Evolutionary conservation across 2,888 invertebrate species (phyloP), one percentile per base, ranked within the genome.

Genomic region (Ecdyonurus torrentis): DNA sequence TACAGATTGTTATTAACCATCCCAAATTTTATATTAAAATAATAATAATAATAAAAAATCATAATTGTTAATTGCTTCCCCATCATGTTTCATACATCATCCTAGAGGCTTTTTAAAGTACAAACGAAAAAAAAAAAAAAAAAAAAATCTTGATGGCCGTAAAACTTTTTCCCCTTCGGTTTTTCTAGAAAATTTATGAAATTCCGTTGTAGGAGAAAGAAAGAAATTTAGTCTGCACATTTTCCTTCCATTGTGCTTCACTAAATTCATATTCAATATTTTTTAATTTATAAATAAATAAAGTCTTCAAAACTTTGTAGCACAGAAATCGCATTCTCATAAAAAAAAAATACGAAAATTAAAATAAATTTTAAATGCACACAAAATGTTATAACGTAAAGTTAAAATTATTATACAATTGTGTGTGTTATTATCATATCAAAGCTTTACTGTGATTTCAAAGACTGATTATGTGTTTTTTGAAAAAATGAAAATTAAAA

Each of bases 401-500:
- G 37, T 10, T 10, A 37, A 37, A 37, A 37, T 37, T 37, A 37
- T 37, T 10, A 63, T 60, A 63, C 60, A 19, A 52, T 61, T 61
- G 61, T 64, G 64, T 65, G 63, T 60, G 61, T 63, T 52, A 60
- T 61, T 64, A 74, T 75, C 77, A 77, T 78, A 78, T 78, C 78
- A 77, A 77, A 77, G 77, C 77, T 77, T 77, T 74, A 76, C 77
- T 78, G 77, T 77, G 78, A 78, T 78, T 77, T 74, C 74, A 73
- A 78, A 78, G 78, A 78, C 78, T 78, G 78, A 78, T 74, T 74
- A 75, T 75, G 64, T 67, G 67, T 67, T 67, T 66, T 63, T 67
- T 63, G 61, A 65, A 63, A 63, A 62, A 52, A 59, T 37, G 58
- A 62, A 60, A 59, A 63, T 61, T 63, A 65, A 62, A 53, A 25